Conservation (phyloP, 2,113 vertebrate genomes). For the Apistogramma diplotaenia region DNA sequence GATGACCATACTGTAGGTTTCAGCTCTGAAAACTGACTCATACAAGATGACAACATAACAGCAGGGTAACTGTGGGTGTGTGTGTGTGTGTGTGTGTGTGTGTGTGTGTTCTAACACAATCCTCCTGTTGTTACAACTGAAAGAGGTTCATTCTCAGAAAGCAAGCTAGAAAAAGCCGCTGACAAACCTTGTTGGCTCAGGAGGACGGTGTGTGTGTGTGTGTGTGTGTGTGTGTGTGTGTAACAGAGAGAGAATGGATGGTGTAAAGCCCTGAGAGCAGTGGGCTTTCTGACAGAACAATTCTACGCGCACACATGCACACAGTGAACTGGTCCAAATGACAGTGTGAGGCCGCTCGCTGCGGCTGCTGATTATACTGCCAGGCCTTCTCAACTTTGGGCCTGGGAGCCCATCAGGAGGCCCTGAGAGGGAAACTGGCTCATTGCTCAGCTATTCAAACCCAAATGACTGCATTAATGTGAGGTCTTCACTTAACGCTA, state of each 20-base stretch:
- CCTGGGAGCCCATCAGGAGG: slow-evolving; percentile 19
- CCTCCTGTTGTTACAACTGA: slow-evolving; percentile 30
- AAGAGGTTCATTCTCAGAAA: slow-evolving; percentile 42
- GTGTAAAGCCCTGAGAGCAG: slow-evolving; percentile 43
- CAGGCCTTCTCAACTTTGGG: slow-evolving; percentile 16
- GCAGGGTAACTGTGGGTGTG: not conserved
- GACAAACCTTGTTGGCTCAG: slow-evolving; percentile 21
- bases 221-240: not conserved
- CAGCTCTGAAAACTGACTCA: not conserved
- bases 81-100: not conserved
- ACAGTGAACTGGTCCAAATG: not conserved
- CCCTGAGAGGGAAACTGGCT: slow-evolving; percentile 16
- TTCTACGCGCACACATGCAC: not conserved
- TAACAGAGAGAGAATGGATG: slow-evolving; percentile 26
- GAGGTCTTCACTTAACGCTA: not conserved
- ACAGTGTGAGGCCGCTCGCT: slow-evolving; percentile 14
- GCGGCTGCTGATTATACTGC: slow-evolving; percentile 13
- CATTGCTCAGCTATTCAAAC: slow-evolving; percentile 29
- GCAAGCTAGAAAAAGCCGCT: slow-evolving; percentile 45
- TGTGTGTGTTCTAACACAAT: slow-evolving; percentile 34
- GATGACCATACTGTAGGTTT: not conserved
- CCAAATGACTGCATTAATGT: slow-evolving; percentile 2
- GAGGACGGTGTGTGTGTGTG: not conserved
- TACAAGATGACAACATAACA: not conserved
- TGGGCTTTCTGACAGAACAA: slow-evolving; percentile 35